Evolutionary conservation across 2,113 vertebrate genomes (phyloP).

Genomic region (Nycticebus coucang): DNA sequence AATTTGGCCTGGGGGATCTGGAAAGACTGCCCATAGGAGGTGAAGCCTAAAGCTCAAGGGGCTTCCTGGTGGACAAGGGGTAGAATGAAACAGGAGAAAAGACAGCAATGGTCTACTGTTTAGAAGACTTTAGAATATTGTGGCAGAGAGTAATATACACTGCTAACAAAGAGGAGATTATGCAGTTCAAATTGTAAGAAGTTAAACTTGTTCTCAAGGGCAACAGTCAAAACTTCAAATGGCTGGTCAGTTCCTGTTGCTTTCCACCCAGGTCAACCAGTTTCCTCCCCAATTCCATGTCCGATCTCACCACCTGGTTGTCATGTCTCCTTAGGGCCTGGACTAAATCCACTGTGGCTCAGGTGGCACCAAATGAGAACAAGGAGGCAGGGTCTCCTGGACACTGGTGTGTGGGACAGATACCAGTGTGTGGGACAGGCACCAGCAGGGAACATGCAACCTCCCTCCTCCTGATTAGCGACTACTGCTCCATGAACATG

Average conservation of each 20-base stretch:
- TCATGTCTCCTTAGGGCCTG: constrained; percentile 78
- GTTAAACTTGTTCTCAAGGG: background rate
- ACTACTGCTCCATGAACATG: background rate
- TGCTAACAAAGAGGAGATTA: background rate
- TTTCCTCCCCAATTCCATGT: constrained; percentile 88
- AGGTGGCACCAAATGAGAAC: constrained; percentile 74
- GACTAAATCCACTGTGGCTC: constrained; percentile 85
- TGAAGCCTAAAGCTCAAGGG: background rate
- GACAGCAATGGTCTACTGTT: background rate
- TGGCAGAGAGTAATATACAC: fast-evolving
- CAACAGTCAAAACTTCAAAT: background rate
- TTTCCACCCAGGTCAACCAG: constrained; percentile 88
- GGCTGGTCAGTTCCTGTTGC: background rate
- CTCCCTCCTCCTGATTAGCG: background rate
- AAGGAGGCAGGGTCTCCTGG: background rate
- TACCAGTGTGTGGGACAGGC: background rate
- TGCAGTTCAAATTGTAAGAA: background rate
- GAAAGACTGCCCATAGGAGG: background rate
- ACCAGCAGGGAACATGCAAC: background rate
- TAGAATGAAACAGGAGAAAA: background rate
- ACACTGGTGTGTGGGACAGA: background rate
- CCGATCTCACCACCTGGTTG: constrained; percentile 66
- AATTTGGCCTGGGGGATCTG: background rate
- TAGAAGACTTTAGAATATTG: background rate
- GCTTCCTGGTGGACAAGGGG: background rate